Evolutionary conservation across 2,888 invertebrate species (phyloP).

Genomic region (Acanthosepion esculentum): DNA sequence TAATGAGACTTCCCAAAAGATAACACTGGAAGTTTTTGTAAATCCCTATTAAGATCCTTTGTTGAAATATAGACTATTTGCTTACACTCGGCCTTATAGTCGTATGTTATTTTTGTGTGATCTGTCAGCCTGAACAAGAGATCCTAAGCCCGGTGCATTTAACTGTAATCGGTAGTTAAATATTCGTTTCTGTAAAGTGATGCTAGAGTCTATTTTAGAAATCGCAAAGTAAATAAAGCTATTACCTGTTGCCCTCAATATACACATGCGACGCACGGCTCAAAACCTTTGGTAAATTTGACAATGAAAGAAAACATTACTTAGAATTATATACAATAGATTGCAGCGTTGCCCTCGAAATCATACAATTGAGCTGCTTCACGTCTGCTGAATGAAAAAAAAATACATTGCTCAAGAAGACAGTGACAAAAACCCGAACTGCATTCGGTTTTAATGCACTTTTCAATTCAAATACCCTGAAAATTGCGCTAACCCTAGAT

Average conservation of each 20-base stretch:
- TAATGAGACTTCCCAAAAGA: too few relatives aligned
- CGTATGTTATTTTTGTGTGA: not conserved
- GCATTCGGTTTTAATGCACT: not conserved
- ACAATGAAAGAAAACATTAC: not conserved
- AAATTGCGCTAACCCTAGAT: accelerated
- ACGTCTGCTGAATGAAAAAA: not conserved
- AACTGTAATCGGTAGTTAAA: not conserved
- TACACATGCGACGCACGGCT: not conserved
- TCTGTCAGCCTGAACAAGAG: not conserved
- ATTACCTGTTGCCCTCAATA: not conserved
- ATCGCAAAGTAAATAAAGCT: not conserved
- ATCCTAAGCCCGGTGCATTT: not conserved
- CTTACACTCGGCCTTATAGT: not conserved
- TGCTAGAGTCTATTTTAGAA: not conserved
- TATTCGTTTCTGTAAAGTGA: not conserved
- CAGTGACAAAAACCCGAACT: not conserved
- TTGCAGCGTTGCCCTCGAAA: not conserved
- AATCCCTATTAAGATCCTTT: not conserved
- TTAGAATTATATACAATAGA: not conserved
- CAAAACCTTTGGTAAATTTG: not conserved
- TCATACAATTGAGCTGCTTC: too few relatives aligned
- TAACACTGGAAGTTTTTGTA: too few relatives aligned
- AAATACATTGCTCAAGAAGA: not conserved
- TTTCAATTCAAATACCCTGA: not conserved
- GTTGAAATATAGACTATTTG: not conserved